A percentile compares a stretch with the other conserved stretches of the same genome.
Evolutionary conservation across 1,140 invertebrate genomes (phyloP).

Genomic region (Leptonema lineaticorne): DNA sequence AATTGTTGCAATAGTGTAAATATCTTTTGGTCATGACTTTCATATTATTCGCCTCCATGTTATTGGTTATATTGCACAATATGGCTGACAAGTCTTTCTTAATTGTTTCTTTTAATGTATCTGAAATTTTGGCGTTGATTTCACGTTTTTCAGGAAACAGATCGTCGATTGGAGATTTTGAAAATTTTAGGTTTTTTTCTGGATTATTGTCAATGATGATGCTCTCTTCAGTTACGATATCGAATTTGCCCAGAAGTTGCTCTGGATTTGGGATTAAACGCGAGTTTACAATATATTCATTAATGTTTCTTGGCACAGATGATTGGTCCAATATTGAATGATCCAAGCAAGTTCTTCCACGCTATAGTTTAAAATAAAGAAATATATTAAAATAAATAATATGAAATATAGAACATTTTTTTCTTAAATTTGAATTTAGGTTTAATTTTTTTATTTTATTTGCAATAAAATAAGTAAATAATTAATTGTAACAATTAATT

Average conservation of each 20-base stretch:
- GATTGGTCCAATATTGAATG: slow-evolving; percentile 40
- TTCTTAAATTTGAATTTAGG: too few relatives aligned
- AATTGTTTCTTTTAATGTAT: slow-evolving; percentile 20
- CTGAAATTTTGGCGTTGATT: background rate
- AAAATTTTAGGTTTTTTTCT: background rate
- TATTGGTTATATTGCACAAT: slow-evolving; percentile 17
- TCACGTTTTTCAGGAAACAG: slow-evolving; percentile 6
- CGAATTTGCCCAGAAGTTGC: slow-evolving; percentile 31
- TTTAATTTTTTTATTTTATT: too few relatives aligned
- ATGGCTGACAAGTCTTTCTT: slow-evolving; percentile 8
- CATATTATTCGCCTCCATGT: background rate
- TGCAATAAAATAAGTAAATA: too few relatives aligned
- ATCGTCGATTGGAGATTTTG: slow-evolving; percentile 9
- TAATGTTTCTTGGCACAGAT: slow-evolving; percentile 39
- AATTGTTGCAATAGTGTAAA: slow-evolving; percentile 33
- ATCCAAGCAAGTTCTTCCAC: slow-evolving; percentile 40
- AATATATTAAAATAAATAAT: background rate
- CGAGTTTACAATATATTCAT: slow-evolving; percentile 35
- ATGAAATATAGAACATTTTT: background rate
- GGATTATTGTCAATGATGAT: slow-evolving; percentile 6
- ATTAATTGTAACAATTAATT: too few relatives aligned
- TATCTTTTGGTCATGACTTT: slow-evolving; percentile 26
- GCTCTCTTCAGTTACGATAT: slow-evolving; percentile 14
- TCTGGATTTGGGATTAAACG: slow-evolving; percentile 29
- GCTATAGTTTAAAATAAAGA: slow-evolving; percentile 29